phyloP scores from a whole-genome alignment of 1,140 invertebrate genomes.

The Callitettix versicolor region DNA sequence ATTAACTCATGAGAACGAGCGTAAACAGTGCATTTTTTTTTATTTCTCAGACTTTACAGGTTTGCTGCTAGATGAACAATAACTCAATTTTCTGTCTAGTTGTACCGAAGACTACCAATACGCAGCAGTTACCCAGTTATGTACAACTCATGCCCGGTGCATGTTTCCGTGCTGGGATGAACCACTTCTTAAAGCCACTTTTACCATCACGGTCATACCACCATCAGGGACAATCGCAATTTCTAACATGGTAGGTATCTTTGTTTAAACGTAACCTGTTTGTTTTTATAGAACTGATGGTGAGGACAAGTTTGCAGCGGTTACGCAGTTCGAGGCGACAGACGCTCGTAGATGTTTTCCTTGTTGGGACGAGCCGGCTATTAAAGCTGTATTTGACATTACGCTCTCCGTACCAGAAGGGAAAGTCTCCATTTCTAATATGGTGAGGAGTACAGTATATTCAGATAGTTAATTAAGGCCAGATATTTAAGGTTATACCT shows the following conservation, averaged over 20 bases:
- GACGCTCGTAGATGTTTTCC: conserved; percentile 90
- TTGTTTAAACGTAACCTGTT: conserved; percentile 4
- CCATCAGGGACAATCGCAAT: conserved; percentile 58
- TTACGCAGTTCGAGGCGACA: conserved; percentile 89
- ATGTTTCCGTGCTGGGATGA: conserved; percentile 62
- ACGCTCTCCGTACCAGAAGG: conserved; percentile 65
- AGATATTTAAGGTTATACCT: too few species aligned
- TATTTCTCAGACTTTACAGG: too few species aligned
- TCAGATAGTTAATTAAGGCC: not conserved
- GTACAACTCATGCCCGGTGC: conserved; percentile 73
- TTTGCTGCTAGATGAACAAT: too few species aligned
- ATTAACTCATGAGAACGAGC: too few species aligned
- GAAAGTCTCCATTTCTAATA: conserved; percentile 83
- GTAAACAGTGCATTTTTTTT: too few species aligned
- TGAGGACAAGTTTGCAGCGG: conserved; percentile 70
- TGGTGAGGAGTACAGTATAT: conserved; percentile 44
- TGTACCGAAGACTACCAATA: not conserved
- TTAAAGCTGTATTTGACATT: conserved; percentile 92
- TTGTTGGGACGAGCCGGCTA: conserved; percentile 94
- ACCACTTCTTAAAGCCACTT: conserved; percentile 51
- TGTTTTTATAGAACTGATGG: conserved; percentile 42
- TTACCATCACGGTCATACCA: conserved; percentile 37
- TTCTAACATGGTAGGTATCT: conserved; percentile 73
- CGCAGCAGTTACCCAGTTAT: conserved; percentile 69
- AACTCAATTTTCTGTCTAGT: too few species aligned